Percentiles rank a stretch among this genome's conserved stretches.
Conservation (phyloP, 1,140 invertebrate species). For the Lordiphosa collinella region DNA sequence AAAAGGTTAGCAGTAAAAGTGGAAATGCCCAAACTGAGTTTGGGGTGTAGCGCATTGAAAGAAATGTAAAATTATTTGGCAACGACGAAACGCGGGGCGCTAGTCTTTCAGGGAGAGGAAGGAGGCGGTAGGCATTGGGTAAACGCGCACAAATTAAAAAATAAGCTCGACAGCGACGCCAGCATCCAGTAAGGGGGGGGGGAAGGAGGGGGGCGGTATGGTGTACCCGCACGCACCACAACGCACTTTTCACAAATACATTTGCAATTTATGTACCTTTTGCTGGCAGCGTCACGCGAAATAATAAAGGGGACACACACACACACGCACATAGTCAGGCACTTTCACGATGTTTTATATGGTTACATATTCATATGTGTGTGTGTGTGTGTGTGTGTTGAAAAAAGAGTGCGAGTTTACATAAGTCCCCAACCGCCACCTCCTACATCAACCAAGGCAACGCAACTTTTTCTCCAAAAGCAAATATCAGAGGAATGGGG, state of each 20-base stretch:
- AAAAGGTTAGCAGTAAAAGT: too few relatives aligned
- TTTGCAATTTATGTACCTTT: slow-evolving; percentile 60
- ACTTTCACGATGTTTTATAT: slow-evolving; percentile 41
- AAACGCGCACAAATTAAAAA: slow-evolving; percentile 25
- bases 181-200: not conserved
- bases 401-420: slow-evolving; percentile 28
- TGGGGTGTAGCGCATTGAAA: not conserved
- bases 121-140: not conserved
- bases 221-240: slow-evolving; percentile 40
- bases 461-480: slow-evolving; percentile 13
- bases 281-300: slow-evolving; percentile 32
- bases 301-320: slow-evolving; percentile 43
- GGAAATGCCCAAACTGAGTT: too few relatives aligned
- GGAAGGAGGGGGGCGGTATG: not conserved
- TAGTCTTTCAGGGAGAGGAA: not conserved
- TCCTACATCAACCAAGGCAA: not conserved
- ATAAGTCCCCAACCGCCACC: slow-evolving; percentile 17
- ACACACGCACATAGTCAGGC: slow-evolving; percentile 6
- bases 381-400: slow-evolving; percentile 2
- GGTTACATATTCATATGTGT: slow-evolving; percentile 51
- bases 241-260: slow-evolving; percentile 59
- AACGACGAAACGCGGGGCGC: not conserved
- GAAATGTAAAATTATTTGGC: slow-evolving; percentile 44
- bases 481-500: too few relatives aligned
- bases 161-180: slow-evolving; percentile 15